Conservation (phyloP, 2,888 invertebrate genomes). For the Neuroscelio doddi region DNA sequence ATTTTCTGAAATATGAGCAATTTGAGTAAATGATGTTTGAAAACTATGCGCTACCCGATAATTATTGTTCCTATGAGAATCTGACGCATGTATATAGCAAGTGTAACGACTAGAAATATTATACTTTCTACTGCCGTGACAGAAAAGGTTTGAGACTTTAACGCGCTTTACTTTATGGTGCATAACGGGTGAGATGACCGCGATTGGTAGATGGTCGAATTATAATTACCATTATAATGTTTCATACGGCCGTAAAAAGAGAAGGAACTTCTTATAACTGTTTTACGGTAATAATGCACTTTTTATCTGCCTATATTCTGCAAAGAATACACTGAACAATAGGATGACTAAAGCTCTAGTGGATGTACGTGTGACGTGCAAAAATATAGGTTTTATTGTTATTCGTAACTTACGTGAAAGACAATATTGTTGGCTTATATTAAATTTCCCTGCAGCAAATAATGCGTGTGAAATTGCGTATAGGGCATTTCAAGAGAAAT, state of each 20-base stretch:
- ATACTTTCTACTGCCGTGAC: slow-evolving; percentile 31
- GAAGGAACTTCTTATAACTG: slow-evolving; percentile 43
- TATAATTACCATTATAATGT: slow-evolving; percentile 47
- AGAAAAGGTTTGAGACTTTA: slow-evolving; percentile 30
- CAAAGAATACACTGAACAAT: slow-evolving; percentile 25
- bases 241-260: slow-evolving; percentile 41
- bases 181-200: slow-evolving; percentile 44
- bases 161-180: slow-evolving; percentile 41
- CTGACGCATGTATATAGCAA: slow-evolving; percentile 32
- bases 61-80: slow-evolving; percentile 39
- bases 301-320: slow-evolving; percentile 37
- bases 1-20: slow-evolving; percentile 34
- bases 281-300: slow-evolving; percentile 43
- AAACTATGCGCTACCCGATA: slow-evolving; percentile 34
- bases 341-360: too few species aligned
- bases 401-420: too few species aligned
- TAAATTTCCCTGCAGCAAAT: too few species aligned
- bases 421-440: too few species aligned
- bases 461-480: too few species aligned
- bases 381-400: too few species aligned
- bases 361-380: too few species aligned
- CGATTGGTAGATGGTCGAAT: slow-evolving; percentile 44
- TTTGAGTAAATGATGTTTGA: slow-evolving; percentile 34
- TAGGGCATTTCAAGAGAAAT: too few species aligned
- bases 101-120: slow-evolving; percentile 37